Conservation (phyloP, 2,888 invertebrate species). For the Sialis lutaria region DNA sequence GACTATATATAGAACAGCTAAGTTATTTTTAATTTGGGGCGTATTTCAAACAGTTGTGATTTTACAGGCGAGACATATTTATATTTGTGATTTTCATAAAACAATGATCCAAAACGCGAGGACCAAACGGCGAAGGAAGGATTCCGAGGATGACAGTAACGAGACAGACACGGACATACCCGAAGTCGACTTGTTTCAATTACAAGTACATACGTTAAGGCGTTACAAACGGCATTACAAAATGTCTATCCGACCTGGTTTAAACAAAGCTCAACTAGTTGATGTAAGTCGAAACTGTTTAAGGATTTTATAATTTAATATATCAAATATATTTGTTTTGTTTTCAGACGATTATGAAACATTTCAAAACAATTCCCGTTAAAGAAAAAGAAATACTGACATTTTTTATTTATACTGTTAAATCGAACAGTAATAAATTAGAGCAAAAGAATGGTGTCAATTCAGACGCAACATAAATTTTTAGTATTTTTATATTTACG, state of each 20-base stretch:
- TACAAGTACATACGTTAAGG: slow-evolving; percentile 86
- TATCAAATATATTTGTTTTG: slow-evolving; percentile 14
- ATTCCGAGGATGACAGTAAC: slow-evolving; percentile 87
- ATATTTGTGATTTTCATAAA: slow-evolving; percentile 95
- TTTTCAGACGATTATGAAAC: slow-evolving; percentile 79
- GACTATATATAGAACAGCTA: neutral
- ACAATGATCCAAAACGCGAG: slow-evolving; percentile 91
- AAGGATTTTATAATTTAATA: neutral
- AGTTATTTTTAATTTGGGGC: too few relatives aligned
- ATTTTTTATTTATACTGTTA: slow-evolving; percentile 91
- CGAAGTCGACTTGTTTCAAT: slow-evolving; percentile 83
- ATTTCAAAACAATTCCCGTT: slow-evolving; percentile 88
- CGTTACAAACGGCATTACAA: slow-evolving; percentile 90
- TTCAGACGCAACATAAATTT: slow-evolving; percentile 35
- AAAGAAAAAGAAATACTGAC: slow-evolving; percentile 89
- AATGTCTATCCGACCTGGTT: slow-evolving; percentile 74
- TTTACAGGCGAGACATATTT: slow-evolving; percentile 75
- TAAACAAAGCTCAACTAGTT: slow-evolving; percentile 88
- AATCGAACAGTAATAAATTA: slow-evolving; percentile 76
- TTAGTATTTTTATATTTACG: slow-evolving; percentile 9
- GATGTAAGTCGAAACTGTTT: slow-evolving; percentile 49
- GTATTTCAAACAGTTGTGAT: slow-evolving; percentile 3
- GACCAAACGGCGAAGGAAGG: slow-evolving; percentile 76
- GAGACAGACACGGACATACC: slow-evolving; percentile 84
- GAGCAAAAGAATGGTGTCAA: slow-evolving; percentile 67